Conservation (phyloP, 2,113 vertebrate species). For the Oenanthe oenanthe region DNA sequence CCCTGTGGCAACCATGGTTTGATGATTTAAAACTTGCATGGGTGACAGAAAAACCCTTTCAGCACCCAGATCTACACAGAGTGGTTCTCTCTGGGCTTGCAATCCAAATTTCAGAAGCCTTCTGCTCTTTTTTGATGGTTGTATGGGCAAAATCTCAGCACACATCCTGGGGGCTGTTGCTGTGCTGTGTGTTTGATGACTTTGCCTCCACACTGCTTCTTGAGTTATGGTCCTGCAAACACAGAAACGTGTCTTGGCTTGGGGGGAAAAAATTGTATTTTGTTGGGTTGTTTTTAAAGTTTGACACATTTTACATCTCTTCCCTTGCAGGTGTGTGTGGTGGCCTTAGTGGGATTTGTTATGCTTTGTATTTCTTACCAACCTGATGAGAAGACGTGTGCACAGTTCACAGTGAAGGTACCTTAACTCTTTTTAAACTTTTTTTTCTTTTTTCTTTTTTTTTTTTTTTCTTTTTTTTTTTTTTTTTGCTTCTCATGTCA, state of each 20-base stretch:
- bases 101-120: neutral
- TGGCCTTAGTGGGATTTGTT: slow-evolving; percentile 87
- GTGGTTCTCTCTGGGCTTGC: neutral
- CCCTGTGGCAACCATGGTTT: neutral
- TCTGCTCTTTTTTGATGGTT: neutral
- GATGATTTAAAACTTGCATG: neutral
- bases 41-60: neutral
- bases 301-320: neutral
- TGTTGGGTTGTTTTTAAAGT: neutral
- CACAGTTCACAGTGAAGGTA: slow-evolving; percentile 92
- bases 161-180: neutral
- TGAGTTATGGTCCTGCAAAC: neutral
- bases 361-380: slow-evolving; percentile 88
- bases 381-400: slow-evolving; percentile 86
- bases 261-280: neutral
- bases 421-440: neutral
- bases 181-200: neutral
- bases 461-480: neutral
- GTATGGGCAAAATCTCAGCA: neutral
- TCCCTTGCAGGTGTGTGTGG: slow-evolving; percentile 84
- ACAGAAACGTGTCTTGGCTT: neutral
- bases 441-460: neutral
- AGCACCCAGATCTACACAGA: neutral
- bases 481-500: neutral
- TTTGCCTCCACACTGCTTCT: neutral